Base-by-base conservation (phyloP, 2,797 vertebrate species). In the Anguilla marmorata region DNA sequence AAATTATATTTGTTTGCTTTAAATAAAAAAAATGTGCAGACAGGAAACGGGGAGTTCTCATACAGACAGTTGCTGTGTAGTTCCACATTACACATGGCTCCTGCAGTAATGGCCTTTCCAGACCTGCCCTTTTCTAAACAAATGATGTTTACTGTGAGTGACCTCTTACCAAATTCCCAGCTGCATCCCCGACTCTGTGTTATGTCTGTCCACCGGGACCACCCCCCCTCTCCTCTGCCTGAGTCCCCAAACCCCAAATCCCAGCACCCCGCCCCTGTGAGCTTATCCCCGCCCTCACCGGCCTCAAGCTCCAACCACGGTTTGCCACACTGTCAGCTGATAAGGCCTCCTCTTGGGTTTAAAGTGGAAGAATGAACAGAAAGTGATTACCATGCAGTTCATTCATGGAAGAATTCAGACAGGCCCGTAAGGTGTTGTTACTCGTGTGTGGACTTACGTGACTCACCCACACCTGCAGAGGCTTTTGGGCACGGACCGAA, bases 121-220 rank as follows among this genome's bases (percentile, higher is more conserved):
- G 95, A 92, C 91, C 92, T 91, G 95, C 92, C 92, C 92, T 90
- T 92, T 90, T 92, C 87, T 92, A 93, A 94, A 95, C 94, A 93
- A 90, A 91, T 90, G 91, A 91, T 96, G 95, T 96, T 96, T 95
- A 96, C 94, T 94, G 94, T 92, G 92, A 93, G 91, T 90, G 94
- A 96, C 94, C 95, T 95, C 93, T 95, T 93, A 93, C 94, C 94
- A 95, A 95, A 95, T 95, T 95, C 95, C 93, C 96, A 96, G 95
- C 96, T 96, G 96, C 90, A 89, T 90, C 92, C 91, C 91, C 92
- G 91, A 92, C 91, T 84, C 91, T 93, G 91, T 93, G 93, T 95
- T 96, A 93, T 94, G 94, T 95, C 94, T 93, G 93, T 94, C 94
- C 92, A 91, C 86, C 72, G 94, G 93, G 95, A 93, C 89, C 79